Base-by-base conservation (phyloP, 2,113 vertebrate species). In the Rissa tridactyla region DNA sequence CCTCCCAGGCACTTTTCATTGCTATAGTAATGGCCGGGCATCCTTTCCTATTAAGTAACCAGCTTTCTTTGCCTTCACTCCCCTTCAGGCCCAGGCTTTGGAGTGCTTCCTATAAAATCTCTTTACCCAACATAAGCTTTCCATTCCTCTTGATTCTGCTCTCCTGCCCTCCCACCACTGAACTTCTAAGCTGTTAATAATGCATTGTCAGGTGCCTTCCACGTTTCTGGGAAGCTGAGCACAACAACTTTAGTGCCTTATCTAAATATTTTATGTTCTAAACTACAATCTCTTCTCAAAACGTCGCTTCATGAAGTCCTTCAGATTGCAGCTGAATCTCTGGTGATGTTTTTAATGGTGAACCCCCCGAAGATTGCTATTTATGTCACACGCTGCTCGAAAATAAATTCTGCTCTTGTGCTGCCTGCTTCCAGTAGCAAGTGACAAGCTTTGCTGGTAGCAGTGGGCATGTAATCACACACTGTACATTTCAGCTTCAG, bases 381-480 rank as follows among this genome's bases (percentile, higher is more conserved):
- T 97, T 97, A 82, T 91, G 40, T 95, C 95, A 96, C 36, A 69
- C 77, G 54, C 47, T 83, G 90, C 85, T 96, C 97, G 94, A 96
- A 97, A 97, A 96, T 93, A 88, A 90, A 91, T 96, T 92, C 71
- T 91, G 61, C 73, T 95, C 55, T 82, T 61, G 38, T 44, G 38
- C 87, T 96, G 81, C 72, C 89, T 94, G 82, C 71, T 96, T 91
- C 65, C 69, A 73, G 65, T 88, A 91, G 85, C 75, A 95, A 92
- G 70, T 65, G 84, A 98, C 95, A 98, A 95, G 77, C 57, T 85
- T 91, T 94, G 80, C 93, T 94, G 57, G 93, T 96, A 92, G 94
- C 92, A 82, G 70, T 30, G 60, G 86, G 91, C 89, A 36, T 57
- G 82, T 96, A 97, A 97, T 98, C 95, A 91, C 68, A 96, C 82